phyloP scores from a whole-genome alignment of 2,113 vertebrate species.

The Azemiops feae region DNA sequence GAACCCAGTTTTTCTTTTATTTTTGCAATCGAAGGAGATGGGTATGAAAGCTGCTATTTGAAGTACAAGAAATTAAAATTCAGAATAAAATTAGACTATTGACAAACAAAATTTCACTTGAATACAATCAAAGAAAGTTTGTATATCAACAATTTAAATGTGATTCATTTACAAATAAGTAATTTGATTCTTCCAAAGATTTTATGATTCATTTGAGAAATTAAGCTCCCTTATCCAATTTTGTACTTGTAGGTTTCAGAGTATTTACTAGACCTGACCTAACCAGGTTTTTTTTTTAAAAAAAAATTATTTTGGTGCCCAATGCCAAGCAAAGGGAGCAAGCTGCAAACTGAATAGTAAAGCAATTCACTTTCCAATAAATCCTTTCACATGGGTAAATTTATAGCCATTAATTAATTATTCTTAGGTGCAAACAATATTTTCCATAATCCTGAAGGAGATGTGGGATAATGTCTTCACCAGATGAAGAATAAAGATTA shows the following conservation, averaged over 20 bases:
- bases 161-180: background rate
- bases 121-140: background rate
- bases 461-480: background rate
- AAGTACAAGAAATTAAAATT: background rate
- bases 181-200: background rate
- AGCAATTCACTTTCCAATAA: background rate
- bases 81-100: background rate
- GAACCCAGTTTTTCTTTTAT: background rate
- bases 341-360: background rate
- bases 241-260: background rate
- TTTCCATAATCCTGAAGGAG: background rate
- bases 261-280: background rate
- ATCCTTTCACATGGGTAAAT: background rate
- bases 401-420: background rate
- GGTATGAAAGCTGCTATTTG: background rate
- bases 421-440: background rate
- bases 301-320: background rate
- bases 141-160: background rate
- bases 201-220: background rate
- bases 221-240: background rate
- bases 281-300: background rate
- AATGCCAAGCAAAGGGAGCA: background rate
- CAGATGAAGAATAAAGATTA: background rate
- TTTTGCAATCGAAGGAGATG: background rate
- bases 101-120: background rate